Conservation (phyloP, 2,888 invertebrate genomes). For the Sisyra nigra region DNA sequence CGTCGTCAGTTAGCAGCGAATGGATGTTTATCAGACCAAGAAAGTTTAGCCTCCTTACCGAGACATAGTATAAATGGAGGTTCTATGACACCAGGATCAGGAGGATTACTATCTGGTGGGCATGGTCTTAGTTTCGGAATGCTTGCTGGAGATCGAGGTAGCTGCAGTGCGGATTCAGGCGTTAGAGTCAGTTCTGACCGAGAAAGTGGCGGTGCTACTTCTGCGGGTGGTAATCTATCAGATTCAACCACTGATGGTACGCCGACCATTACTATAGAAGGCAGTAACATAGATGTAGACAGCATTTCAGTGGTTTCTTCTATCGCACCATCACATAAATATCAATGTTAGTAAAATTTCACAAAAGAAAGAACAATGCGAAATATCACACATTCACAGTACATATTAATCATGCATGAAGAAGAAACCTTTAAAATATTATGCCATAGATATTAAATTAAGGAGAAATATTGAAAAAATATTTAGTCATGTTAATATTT, state of each 20-base stretch:
- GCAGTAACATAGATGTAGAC: slow-evolving; percentile 51
- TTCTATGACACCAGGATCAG: slow-evolving; percentile 41
- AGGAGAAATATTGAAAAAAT: too few relatives aligned
- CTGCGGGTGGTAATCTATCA: slow-evolving; percentile 65
- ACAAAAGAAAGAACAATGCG: too few relatives aligned
- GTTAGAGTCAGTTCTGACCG: slow-evolving; percentile 70
- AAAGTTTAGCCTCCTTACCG: slow-evolving; percentile 57
- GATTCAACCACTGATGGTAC: slow-evolving; percentile 64
- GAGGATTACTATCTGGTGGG: slow-evolving; percentile 29
- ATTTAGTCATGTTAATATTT: too few relatives aligned
- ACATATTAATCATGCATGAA: too few relatives aligned
- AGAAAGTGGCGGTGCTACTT: slow-evolving; percentile 63
- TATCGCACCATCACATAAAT: slow-evolving; percentile 46
- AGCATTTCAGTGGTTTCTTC: slow-evolving; percentile 55
- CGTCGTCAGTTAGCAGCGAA: slow-evolving; percentile 57
- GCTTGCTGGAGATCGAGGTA: slow-evolving; percentile 53
- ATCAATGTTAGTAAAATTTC: slow-evolving; percentile 44
- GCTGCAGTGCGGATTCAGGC: slow-evolving; percentile 76
- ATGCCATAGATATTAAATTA: too few relatives aligned
- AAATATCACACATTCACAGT: too few relatives aligned
- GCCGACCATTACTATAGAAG: slow-evolving; percentile 37
- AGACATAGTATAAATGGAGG: slow-evolving; percentile 40
- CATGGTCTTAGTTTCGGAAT: slow-evolving; percentile 32
- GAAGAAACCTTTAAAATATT: too few relatives aligned
- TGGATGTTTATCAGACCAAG: slow-evolving; percentile 73